phyloP scores from a whole-genome alignment of 2,113 vertebrate species.

The Xenopus laevis region DNA sequence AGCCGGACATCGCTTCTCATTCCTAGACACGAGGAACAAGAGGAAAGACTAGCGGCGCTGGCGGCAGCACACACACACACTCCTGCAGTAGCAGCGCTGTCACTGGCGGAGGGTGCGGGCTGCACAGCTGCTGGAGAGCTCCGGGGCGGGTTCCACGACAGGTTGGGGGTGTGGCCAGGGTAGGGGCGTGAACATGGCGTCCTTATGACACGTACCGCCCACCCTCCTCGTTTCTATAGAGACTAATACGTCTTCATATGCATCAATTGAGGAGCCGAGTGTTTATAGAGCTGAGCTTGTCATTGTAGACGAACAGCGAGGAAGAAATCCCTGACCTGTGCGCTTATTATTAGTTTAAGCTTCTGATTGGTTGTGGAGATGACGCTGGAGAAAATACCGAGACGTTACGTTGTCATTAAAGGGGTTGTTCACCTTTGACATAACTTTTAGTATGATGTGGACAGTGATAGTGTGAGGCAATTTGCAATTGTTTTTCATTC shows the following conservation, averaged over 20 bases:
- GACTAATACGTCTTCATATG: background rate
- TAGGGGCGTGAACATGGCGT: conserved; percentile 49
- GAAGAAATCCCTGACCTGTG: too few species aligned
- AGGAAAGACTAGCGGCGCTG: conserved; percentile 35
- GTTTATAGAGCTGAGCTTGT: too few species aligned
- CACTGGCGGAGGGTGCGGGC: conserved; percentile 50
- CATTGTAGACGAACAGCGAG: too few species aligned
- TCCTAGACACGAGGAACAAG: conserved; percentile 58
- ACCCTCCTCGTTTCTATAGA: background rate
- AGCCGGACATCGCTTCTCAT: conserved; percentile 90
- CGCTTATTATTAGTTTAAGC: too few species aligned
- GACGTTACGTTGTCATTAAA: too few species aligned
- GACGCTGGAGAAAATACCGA: too few species aligned
- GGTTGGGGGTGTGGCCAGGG: conserved; percentile 52
- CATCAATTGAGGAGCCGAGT: background rate
- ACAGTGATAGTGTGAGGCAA: too few species aligned
- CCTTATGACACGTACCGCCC: background rate
- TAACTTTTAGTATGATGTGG: too few species aligned
- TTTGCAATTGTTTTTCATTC: too few species aligned
- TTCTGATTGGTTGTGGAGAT: too few species aligned
- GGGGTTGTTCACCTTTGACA: too few species aligned
- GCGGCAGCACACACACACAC: too few species aligned
- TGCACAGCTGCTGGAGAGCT: conserved; percentile 60
- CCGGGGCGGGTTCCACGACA: conserved; percentile 46
- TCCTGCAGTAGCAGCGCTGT: conserved; percentile 31